Evolutionary conservation across 2,113 vertebrate species (phyloP).

Genomic region (Malurus cyaneus): DNA sequence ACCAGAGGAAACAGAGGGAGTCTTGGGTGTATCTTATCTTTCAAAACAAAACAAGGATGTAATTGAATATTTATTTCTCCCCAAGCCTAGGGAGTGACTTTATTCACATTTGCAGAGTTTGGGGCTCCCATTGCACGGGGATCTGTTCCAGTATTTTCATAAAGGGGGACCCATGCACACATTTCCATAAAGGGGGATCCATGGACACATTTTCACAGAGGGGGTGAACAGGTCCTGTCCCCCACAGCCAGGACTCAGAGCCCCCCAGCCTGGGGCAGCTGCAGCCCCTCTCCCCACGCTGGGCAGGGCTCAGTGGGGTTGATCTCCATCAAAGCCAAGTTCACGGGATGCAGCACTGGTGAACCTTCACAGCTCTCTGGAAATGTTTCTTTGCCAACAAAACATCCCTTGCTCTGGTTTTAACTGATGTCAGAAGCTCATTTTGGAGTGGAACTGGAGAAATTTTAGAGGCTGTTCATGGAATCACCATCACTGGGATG

Average conservation of each 20-base stretch:
- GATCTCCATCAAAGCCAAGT: not conserved
- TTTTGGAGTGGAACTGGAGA: not conserved
- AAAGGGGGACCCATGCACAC: not conserved
- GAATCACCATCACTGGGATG: not conserved
- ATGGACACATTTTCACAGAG: not conserved
- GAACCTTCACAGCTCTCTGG: not conserved
- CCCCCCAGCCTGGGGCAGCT: not conserved
- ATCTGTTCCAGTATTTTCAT: not conserved
- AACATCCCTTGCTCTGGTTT: not conserved
- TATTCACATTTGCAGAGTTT: not conserved
- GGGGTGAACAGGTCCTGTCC: not conserved
- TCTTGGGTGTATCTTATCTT: not conserved
- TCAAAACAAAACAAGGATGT: not conserved
- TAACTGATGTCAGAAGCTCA: not conserved
- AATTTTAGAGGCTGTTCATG: not conserved
- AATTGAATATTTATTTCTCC: not conserved
- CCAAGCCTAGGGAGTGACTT: not conserved
- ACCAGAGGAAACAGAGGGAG: not conserved
- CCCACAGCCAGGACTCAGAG: fast-evolving
- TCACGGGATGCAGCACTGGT: too few species aligned
- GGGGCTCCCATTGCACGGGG: not conserved
- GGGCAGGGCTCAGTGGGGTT: not conserved
- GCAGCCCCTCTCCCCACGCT: fast-evolving
- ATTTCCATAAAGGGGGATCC: not conserved
- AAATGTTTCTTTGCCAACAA: not conserved